These are phyloP conservation scores for Anthophora plumipes DNA, from an alignment of 2,888 invertebrate species.

Conservation along the genomic window DNA sequence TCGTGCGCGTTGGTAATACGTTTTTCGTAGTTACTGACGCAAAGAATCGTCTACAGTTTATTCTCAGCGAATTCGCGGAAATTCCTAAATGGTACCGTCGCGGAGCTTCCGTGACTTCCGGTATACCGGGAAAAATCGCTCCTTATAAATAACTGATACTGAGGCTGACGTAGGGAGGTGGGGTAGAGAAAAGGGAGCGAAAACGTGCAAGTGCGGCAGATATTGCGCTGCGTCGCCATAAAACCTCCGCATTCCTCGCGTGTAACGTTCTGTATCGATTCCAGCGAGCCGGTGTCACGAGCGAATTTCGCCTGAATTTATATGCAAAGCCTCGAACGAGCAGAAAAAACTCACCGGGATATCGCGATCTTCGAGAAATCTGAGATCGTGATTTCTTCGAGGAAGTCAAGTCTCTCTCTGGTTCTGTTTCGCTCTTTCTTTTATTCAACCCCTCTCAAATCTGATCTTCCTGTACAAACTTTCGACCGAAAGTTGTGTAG, in stretches of 20 bases:
- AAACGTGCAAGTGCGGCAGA: slow-evolving; percentile 66
- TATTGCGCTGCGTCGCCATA: slow-evolving; percentile 61
- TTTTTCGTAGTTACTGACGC: too few species aligned
- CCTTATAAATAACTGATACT: slow-evolving; percentile 64
- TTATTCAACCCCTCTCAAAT: neutral
- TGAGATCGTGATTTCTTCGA: neutral
- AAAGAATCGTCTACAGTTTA: too few species aligned
- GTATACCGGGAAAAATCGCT: slow-evolving; percentile 14
- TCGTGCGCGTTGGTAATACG: too few species aligned
- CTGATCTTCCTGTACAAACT: neutral
- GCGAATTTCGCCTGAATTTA: slow-evolving; percentile 52
- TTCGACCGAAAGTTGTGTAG: neutral
- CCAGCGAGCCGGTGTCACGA: slow-evolving; percentile 18
- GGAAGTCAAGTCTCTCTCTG: neutral
- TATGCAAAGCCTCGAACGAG: slow-evolving; percentile 31
- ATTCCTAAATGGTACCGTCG: neutral
- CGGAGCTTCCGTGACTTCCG: neutral
- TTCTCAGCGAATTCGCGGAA: too few species aligned
- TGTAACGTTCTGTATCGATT: slow-evolving; percentile 55
- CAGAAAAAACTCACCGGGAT: neutral
- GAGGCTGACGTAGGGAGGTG: neutral
- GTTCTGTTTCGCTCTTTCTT: neutral
- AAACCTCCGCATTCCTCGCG: slow-evolving; percentile 60
- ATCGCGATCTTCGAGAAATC: neutral
- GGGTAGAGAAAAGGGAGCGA: slow-evolving; percentile 47